Base-by-base conservation (phyloP, 2,888 invertebrate species). In the Cinara cedri region DNA sequence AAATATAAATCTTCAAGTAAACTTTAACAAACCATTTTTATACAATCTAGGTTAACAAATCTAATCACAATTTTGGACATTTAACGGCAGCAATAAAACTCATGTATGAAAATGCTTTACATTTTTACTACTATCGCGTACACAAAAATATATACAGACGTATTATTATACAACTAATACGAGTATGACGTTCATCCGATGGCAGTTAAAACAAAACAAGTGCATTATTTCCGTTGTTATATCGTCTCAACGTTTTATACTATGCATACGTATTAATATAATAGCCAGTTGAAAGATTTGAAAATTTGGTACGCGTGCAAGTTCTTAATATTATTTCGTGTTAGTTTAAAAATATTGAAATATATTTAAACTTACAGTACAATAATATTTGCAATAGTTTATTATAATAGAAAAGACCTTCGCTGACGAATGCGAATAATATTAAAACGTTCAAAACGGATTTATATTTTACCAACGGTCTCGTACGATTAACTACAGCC, bases 21-120 rank as follows among this genome's bases (percentile, higher is more conserved):
- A 57, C 24, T 34, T 44, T 13, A n/a, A 57, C 4, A 24, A 24
- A 71, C 21, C 16, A 13, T 42, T 71, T 44, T 26, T 16, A 8
- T 26, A n/a, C n/a, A 46, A 72, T 26, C n/a, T 72, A n/a, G n/a
- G 13, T 72, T 26, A 49, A 72, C 26, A 49, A 49, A 46, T 49
- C 14, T 49, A 14, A 66, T 66, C 24, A 26, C 26, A 26, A 44
- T 42, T 60, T 26, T 26, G 14, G 16, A 60, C 24, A 24, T 34
- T 24, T 24, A 60, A 60, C 3, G 60, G 16, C 16, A 14, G 16
- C 21, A 24, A 60, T 44, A 26, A 24, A 66, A n/a, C 26, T 68
- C n/a, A 10, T 68, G n/a, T n/a, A n/a, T 11, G 6, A n/a, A 51
- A 51, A 24, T 51, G 44, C 26, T 13, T n/a, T n/a, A n/a, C n/a